A percentile compares a stretch with the other conserved stretches of the same genome.
Evolutionary conservation across 2,113 vertebrate genomes (phyloP).

Genomic region (Bungarus multicinctus): DNA sequence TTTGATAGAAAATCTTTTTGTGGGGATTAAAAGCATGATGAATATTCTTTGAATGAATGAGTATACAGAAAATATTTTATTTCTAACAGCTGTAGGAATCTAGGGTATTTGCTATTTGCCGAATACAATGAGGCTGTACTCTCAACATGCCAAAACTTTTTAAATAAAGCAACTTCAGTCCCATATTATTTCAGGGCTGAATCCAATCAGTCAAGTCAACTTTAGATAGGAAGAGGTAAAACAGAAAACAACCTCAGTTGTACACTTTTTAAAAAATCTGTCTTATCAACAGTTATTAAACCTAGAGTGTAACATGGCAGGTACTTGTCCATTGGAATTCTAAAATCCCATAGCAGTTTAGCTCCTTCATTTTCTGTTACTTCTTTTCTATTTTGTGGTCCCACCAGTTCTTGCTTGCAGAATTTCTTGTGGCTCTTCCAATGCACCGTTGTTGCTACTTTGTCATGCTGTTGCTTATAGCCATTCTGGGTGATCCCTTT

Average conservation of each 20-base stretch:
- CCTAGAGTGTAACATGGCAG: neutral
- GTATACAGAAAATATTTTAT: neutral
- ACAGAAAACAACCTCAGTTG: neutral
- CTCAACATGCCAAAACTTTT: neutral
- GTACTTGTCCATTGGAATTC: neutral
- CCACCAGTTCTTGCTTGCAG: too few relatives aligned
- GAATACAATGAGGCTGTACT: neutral
- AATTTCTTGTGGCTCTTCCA: too few relatives aligned
- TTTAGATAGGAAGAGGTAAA: neutral
- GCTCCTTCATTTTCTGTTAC: too few relatives aligned
- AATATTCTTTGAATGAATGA: neutral
- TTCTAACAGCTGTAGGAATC: neutral
- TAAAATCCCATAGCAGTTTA: too few relatives aligned
- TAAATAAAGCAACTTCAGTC: neutral
- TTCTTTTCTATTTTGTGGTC: too few relatives aligned
- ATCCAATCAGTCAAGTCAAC: neutral
- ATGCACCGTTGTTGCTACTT: too few relatives aligned
- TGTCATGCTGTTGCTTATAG: too few relatives aligned
- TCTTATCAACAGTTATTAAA: neutral
- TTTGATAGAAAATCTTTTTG: neutral
- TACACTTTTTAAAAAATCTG: neutral
- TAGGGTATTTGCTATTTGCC: neutral
- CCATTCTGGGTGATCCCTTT: too few relatives aligned
- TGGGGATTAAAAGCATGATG: neutral
- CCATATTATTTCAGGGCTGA: neutral